A percentile compares a stretch with the other conserved stretches of the same genome.
Evolutionary conservation across 2,888 invertebrate genomes (phyloP).

Genomic region (Notodonta dromedarius): DNA sequence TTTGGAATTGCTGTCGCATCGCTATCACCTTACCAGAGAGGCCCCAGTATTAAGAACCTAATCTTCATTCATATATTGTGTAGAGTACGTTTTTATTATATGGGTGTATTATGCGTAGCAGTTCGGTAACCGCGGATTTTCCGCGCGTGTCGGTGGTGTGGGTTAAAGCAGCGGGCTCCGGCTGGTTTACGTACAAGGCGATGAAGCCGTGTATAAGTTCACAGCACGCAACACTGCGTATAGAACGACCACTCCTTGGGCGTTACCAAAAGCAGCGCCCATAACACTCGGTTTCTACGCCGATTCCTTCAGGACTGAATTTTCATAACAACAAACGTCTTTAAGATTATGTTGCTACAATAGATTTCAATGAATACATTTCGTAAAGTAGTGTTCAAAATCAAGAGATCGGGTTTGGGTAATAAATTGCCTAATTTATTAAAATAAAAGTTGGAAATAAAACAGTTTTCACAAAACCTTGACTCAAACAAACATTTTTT

Average conservation of each 20-base stretch:
- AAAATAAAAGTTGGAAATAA: neutral
- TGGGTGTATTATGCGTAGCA: too few species aligned
- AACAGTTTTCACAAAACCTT: slow-evolving; percentile 10
- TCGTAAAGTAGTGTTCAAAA: neutral
- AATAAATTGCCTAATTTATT: slow-evolving; percentile 6
- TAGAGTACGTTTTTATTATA: too few species aligned
- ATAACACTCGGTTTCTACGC: neutral
- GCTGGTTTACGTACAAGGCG: slow-evolving; percentile 17
- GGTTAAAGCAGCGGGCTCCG: slow-evolving; percentile 6
- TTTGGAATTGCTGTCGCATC: too few species aligned
- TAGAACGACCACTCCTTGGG: neutral
- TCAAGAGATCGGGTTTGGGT: neutral
- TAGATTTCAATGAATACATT: neutral
- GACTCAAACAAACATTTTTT: slow-evolving; percentile 5
- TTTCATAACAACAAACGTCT: too few species aligned
- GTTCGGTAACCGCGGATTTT: too few species aligned
- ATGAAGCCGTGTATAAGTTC: slow-evolving; percentile 4
- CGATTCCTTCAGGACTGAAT: too few species aligned
- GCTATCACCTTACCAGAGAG: too few species aligned
- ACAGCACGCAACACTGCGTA: slow-evolving; percentile 1
- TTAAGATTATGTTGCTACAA: neutral
- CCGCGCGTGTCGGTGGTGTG: neutral
- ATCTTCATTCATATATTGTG: too few species aligned
- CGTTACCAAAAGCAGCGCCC: neutral
- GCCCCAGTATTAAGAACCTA: too few species aligned